Base-by-base conservation (phyloP, 1,140 invertebrate species). In the Meloidogyne chitwoodi region DNA sequence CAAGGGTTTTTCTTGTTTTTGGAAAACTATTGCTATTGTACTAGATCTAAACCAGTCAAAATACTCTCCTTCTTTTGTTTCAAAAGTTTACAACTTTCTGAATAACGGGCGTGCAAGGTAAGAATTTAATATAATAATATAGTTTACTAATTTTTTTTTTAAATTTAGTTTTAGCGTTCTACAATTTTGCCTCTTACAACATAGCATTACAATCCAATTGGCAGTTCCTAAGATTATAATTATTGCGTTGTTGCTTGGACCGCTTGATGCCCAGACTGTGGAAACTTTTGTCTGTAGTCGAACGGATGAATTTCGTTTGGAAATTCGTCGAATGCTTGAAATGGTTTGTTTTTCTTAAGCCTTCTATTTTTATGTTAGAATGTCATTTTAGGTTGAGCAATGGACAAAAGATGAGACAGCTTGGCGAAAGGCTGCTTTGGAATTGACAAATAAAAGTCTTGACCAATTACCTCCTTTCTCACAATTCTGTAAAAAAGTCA, bases 141-240 rank as follows among this genome's bases (percentile, higher is more conserved):
- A 56, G 14, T 62, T 22, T 12, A 24, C 0, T 31, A 26, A 5
- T 62, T 44, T 71, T 38, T 6, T 71, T 19, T 10, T 22, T 71
- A 63, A 8, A 6, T 71, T 14, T 64, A 73, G 70, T 29, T 73
- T 73, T 38, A 61, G 64, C 26, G 38, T 73, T 29, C 56, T 73
- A 2, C 27, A 22, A 61, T 73, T 61, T 73, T 73, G 70, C 70
- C 24, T 73, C 1, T 27, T 62, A 24, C 8, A 64, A 34, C 56
- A 29, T 24, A 29, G 64, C 38, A 27, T 56, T 29, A 14, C 16
- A 16, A 61, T 26, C 38, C 48, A 62, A n/a, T 34, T 67, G 65
- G 22, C 22, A 19, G n/a, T 22, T 34, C 56, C 14, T 12, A 26
- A 34, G 26, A 26, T 73, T 31, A 41, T 73, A 34, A 34, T 63